These are phyloP conservation scores for Lanistes nyassanus DNA, from an alignment of 1,140 invertebrate genomes.

Conservation along the genomic window DNA sequence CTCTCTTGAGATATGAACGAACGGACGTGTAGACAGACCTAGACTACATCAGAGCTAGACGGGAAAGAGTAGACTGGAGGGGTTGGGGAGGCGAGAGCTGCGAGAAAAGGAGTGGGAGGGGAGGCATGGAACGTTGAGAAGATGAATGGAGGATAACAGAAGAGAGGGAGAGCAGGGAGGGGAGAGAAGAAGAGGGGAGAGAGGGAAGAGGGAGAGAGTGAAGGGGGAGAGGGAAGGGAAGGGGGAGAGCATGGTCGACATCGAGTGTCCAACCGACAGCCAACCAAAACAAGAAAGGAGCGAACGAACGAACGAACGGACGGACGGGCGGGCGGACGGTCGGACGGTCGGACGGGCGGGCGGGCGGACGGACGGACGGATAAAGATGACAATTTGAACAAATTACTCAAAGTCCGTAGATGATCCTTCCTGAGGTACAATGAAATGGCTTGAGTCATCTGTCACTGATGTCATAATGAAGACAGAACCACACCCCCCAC, in stretches of 20 bases:
- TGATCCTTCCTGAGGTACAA: neutral
- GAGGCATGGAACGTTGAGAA: neutral
- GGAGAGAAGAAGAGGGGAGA: no score
- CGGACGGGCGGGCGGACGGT: no score
- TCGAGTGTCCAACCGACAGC: no score
- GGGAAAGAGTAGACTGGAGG: neutral
- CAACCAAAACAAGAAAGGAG: no score
- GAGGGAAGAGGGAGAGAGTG: neutral
- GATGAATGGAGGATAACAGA: neutral
- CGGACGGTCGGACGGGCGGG: neutral
- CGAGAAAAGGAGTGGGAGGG: neutral
- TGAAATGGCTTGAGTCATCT: neutral
- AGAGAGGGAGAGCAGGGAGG: conserved; percentile 5
- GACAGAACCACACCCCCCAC: no score
- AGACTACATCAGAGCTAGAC: no score
- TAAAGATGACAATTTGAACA: neutral
- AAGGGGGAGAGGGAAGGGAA: conserved; percentile 3
- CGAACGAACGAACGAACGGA: no score
- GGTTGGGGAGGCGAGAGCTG: no score
- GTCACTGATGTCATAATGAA: neutral
- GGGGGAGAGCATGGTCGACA: conserved; percentile 3
- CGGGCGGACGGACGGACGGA: no score
- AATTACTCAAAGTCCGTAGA: no score
- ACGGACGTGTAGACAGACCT: no score
- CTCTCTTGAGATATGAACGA: no score